Base-by-base conservation (phyloP, 2,888 invertebrate species). In the Lamellibrachia columna region DNA sequence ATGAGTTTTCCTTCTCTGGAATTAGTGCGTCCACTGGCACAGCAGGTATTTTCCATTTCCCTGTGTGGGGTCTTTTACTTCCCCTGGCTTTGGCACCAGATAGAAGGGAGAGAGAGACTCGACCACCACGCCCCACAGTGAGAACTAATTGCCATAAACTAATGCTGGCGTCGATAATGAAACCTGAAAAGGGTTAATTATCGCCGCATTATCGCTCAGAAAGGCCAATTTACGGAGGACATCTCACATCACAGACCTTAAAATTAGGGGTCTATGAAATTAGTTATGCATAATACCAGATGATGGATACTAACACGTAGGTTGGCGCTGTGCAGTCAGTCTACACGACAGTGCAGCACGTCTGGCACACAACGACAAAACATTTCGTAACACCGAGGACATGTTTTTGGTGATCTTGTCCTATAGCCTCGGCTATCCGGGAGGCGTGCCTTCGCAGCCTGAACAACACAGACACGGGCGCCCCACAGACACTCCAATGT, bases 321-420 rank as follows among this genome's bases (percentile, higher is more conserved):
- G 6, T 22, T 75, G 75, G 75, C 75, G 75, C 22, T 75, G 75
- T 75, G 75, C 75, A 75, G n/a, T 75, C 22, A 75, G 75, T 15
- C 75, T 75, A n/a, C 75, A 15, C 15, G 75, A 75, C 75, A 75
- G 6, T 75, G 75, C 75, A 75, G 75, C n/a, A 22, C 75, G 75
- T 75, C 75, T 75, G 75, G 75, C 75, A 75, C 75, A 75, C 15
- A 75, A 75, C 75, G 75, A 75, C 75, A 75, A 75, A n/a, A 75
- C 75, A 75, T 75, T 75, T 75, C 75, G 75, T 3, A 75, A n/a
- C 75, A 22, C 75, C 75, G 22, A 75, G 1, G 75, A 75, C 75
- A 75, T 75, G 75, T 15, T 75, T 75, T 75, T 11, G 22, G 75
- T 75, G 75, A 22, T 75, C n/a, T n/a, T n/a, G 75, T 75, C 75